Percentiles rank a stretch among this genome's conserved stretches.
Evolutionary conservation across 2,797 vertebrate species (phyloP).

Genomic region (Sciaenops ocellatus): DNA sequence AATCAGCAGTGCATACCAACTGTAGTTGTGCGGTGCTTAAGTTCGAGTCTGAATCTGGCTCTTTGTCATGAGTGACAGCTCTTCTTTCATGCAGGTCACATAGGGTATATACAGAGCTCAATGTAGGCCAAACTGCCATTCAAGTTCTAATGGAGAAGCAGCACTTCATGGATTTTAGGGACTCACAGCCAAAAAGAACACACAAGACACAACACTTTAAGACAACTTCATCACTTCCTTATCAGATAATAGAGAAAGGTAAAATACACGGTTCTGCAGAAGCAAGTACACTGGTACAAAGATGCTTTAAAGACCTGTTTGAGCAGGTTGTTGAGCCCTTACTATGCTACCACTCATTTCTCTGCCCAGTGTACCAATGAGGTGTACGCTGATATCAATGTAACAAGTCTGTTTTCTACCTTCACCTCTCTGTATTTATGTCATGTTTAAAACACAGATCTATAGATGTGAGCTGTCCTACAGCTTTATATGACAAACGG

Average conservation of each 20-base stretch:
- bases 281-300: conserved; percentile 27
- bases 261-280: conserved; percentile 39
- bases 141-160: conserved; percentile 33
- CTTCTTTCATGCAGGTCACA: conserved; percentile 2
- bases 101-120: conserved; percentile 8
- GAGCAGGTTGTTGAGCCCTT: conserved; percentile 51
- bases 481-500: conserved; percentile 1
- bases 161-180: conserved; percentile 33
- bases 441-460: conserved; percentile 4
- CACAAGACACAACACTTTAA: conserved; percentile 21
- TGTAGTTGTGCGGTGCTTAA: background rate
- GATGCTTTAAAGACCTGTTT: conserved; percentile 22
- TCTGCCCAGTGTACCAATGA: conserved; percentile 6
- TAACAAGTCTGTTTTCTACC: background rate
- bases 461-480: conserved; percentile 10
- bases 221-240: conserved; percentile 20
- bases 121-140: conserved; percentile 22
- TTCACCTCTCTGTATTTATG: background rate
- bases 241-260: conserved; percentile 32
- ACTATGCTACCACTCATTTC: conserved; percentile 12
- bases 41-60: conserved; percentile 33
- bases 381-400: conserved; percentile 4
- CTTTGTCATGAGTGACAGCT: conserved; percentile 29
- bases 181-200: conserved; percentile 23
- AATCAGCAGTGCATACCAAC: background rate